A percentile compares a stretch with the other conserved stretches of the same genome.
phyloP scores from a whole-genome alignment of 1,140 invertebrate genomes.

The Branchinecta lynchi region DNA sequence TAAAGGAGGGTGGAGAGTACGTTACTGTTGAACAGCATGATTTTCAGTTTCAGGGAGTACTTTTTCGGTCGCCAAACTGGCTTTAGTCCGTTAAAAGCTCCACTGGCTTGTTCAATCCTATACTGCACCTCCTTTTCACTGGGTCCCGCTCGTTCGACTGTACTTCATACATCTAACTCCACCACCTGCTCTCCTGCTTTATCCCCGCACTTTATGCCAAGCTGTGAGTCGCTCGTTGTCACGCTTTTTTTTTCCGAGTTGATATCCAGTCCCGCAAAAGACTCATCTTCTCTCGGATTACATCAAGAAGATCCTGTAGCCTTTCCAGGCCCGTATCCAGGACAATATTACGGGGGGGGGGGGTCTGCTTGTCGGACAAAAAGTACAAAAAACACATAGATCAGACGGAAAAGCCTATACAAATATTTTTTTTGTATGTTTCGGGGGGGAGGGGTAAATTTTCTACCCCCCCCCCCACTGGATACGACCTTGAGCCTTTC shows the following conservation, averaged over 20 bases:
- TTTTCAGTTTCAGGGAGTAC: too few species aligned
- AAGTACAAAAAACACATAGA: too few species aligned
- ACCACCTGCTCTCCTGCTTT: background rate
- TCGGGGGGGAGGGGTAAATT: too few species aligned
- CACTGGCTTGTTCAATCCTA: too few species aligned
- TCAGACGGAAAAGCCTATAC: too few species aligned
- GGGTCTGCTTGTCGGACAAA: too few species aligned
- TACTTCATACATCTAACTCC: background rate
- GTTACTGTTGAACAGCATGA: background rate
- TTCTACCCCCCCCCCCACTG: too few species aligned
- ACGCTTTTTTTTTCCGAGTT: constrained; percentile 5
- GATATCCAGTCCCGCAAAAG: constrained; percentile 9
- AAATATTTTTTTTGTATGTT: too few species aligned
- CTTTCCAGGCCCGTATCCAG: too few species aligned
- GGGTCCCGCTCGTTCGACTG: background rate
- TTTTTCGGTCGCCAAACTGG: constrained; percentile 1
- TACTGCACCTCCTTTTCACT: constrained; percentile 9
- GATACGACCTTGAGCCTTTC: too few species aligned
- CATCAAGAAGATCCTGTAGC: background rate
- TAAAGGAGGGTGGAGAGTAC: background rate
- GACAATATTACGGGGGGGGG: too few species aligned
- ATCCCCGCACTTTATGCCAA: background rate
- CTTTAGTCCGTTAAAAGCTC: constrained; percentile 4
- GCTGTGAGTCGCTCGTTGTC: constrained; percentile 3
- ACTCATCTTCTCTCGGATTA: background rate